Evolutionary conservation across 2,113 vertebrate species (phyloP).

Genomic region (Dicentrarchus labrax): DNA sequence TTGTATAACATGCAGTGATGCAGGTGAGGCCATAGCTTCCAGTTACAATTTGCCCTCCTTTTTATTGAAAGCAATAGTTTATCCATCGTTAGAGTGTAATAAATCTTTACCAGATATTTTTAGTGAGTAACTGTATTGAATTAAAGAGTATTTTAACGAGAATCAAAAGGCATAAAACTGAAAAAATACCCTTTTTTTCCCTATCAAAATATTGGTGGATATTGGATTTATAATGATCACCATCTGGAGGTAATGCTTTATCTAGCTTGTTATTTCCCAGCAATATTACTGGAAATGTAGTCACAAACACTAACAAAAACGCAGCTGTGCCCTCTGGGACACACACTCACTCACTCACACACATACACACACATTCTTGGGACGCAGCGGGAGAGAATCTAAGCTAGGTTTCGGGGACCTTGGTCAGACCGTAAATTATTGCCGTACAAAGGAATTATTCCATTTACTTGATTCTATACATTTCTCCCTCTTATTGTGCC

Average conservation of each 20-base stretch:
- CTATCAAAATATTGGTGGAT: constrained; percentile 34
- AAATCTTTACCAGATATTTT: neutral
- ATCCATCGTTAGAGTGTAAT: neutral
- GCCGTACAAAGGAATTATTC: constrained; percentile 67
- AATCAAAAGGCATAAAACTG: constrained; percentile 19
- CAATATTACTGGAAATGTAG: constrained; percentile 49
- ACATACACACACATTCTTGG: constrained; percentile 11
- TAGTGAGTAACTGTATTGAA: neutral
- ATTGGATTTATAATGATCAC: constrained; percentile 54
- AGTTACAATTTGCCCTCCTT: constrained; percentile 23
- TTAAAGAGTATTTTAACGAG: constrained; percentile 5
- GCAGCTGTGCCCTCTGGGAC: constrained; percentile 55
- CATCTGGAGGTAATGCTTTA: constrained; percentile 58
- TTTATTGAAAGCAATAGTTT: constrained; percentile 13
- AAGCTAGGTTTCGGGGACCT: constrained; percentile 35
- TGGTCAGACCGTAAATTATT: constrained; percentile 58
- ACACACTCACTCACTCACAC: constrained; percentile 18
- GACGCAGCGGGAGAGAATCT: constrained; percentile 38
- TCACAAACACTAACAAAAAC: constrained; percentile 53
- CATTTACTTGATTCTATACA: constrained; percentile 74
- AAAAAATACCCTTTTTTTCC: constrained; percentile 4
- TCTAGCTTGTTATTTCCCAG: constrained; percentile 63
- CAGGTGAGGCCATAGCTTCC: constrained; percentile 38
- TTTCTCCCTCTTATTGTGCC: constrained; percentile 59
- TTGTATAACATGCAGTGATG: constrained; percentile 42